Evolutionary conservation across 2,113 vertebrate genomes (phyloP).

Genomic region (Manacus vitellinus): DNA sequence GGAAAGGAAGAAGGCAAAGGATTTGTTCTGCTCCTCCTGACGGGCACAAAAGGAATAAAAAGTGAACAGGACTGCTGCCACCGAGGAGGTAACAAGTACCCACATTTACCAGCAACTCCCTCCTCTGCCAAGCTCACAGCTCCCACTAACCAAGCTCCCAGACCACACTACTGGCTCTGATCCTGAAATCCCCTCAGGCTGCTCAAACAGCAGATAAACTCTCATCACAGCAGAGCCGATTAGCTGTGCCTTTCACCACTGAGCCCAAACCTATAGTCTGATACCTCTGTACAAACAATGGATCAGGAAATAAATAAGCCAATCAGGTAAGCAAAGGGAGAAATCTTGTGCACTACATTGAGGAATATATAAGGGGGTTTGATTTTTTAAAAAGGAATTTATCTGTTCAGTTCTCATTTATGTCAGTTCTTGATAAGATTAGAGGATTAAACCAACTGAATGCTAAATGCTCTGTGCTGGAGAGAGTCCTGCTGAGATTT

Average conservation of each 20-base stretch:
- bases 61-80: neutral
- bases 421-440: conserved; percentile 20
- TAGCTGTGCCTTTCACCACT: neutral
- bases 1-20: neutral
- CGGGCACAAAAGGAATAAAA: neutral
- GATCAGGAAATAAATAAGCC: neutral
- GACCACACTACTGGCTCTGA: neutral
- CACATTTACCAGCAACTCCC: neutral
- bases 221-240: neutral
- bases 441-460: conserved; percentile 39
- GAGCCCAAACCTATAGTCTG: neutral
- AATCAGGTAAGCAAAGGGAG: neutral
- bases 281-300: neutral
- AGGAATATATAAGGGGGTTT: neutral
- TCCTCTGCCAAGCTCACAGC: neutral
- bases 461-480: neutral
- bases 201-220: neutral
- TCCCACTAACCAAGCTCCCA: neutral
- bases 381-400: conserved; percentile 20
- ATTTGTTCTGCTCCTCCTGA: neutral
- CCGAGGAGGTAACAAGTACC: neutral
- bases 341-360: neutral
- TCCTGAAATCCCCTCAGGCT: neutral
- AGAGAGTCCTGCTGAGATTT: conserved; percentile 1
- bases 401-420: conserved; percentile 8